These are phyloP conservation scores for Helarctos malayanus DNA, from an alignment of 2,797 vertebrate genomes.

Conservation along the genomic window DNA sequence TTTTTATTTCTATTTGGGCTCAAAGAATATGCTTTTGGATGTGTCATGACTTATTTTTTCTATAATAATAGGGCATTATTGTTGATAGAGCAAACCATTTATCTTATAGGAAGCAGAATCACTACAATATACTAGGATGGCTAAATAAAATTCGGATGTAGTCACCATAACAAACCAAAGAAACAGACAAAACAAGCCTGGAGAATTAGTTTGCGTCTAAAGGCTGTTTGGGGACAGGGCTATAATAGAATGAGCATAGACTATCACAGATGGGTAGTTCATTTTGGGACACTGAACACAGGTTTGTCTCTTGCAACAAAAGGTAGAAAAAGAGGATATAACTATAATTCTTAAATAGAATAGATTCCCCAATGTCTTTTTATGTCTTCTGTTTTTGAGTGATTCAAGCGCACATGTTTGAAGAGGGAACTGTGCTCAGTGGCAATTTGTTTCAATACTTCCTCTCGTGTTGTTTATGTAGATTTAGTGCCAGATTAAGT, in stretches of 20 bases:
- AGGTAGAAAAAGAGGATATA: neutral
- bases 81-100: neutral
- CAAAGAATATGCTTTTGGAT: neutral
- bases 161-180: neutral
- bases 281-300: neutral
- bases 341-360: neutral
- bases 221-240: neutral
- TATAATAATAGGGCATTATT: neutral
- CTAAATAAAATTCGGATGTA: neutral
- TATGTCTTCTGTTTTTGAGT: neutral
- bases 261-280: neutral
- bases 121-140: neutral
- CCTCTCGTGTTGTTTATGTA: neutral
- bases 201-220: constrained; percentile 5
- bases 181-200: neutral
- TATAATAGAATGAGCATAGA: neutral
- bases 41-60: neutral
- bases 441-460: neutral
- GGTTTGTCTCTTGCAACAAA: neutral
- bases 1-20: neutral
- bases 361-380: neutral
- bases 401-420: neutral
- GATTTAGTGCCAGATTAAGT: neutral
- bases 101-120: neutral
- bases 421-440: neutral